Evolutionary conservation across 2,113 vertebrate genomes (phyloP), one percentile per base, ranked within the genome.

Genomic region (Austrofundulus limnaeus): DNA sequence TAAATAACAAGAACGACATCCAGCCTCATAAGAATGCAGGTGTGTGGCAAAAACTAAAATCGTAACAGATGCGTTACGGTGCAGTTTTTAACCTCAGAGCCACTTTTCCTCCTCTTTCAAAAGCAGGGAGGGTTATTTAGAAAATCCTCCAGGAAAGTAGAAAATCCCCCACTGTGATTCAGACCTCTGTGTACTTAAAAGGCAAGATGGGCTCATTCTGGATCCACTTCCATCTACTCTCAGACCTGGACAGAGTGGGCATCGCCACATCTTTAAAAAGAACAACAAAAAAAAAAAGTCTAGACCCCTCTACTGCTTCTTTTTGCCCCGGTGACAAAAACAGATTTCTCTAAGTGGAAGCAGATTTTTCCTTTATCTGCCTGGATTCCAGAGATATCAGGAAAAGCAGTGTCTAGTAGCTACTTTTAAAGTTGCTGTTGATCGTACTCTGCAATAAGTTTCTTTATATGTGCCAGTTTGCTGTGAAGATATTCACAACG

Each of bases 401-500:
- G 70, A 62, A 81, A 66, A 76, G n/a, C 66, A 58, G 46, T 34
- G 47, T 66, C 47, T 55, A 66, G 68, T 45, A 48, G 82, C 91
- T 88, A 94, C 78, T 89, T 85, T 84, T 94, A 93, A 53, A 96
- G 92, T 89, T 96, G 96, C 88, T 94, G 92, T 87, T 96, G 96
- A 94, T 99, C 97, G 4, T 95, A 99, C 78, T 95, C 94, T 37
- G 96, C 95, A 86, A 99, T 99, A 81, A 96, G 94, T 94, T 93
- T 94, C 92, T 99, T 98, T 88, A 99, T 97, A 81, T 98, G 95
- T 56, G 97, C 96, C 92, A 98, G 95, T 91, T 99, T 99, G 91
- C 95, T 95, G 92, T 99, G 96, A 76, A 98, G 95, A 90, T 98
- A 97, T 95, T 99, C 96, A 63, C 96, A 99, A 88, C 96, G 94